A percentile compares a stretch with the other conserved stretches of the same genome.
Evolutionary conservation across 2,888 invertebrate species (phyloP).

Genomic region (Antheraea assamensis): DNA sequence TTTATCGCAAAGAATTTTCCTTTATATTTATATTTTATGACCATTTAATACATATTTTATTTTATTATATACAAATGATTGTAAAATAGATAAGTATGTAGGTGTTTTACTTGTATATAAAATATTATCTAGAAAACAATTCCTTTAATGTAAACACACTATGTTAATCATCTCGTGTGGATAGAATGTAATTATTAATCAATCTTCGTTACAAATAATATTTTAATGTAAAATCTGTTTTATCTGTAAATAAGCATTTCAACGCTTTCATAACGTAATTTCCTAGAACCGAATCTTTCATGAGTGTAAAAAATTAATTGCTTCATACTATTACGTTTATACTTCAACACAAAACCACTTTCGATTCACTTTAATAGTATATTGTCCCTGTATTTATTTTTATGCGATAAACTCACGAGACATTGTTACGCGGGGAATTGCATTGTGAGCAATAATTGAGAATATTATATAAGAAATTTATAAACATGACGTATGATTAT

Average conservation of each 20-base stretch:
- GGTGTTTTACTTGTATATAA: neutral
- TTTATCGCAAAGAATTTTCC: neutral
- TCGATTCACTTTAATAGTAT: neutral
- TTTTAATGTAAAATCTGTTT: neutral
- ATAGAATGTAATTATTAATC: neutral
- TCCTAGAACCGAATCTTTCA: conserved; percentile 17
- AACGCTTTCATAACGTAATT: neutral
- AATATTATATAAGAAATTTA: neutral
- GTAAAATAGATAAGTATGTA: neutral
- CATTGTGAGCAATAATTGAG: neutral
- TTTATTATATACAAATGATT: neutral
- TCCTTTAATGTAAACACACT: neutral
- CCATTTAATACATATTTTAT: neutral
- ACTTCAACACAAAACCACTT: neutral
- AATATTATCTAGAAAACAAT: neutral
- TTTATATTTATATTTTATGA: neutral
- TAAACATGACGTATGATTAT: too few species aligned
- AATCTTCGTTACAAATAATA: neutral
- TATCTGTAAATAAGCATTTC: neutral
- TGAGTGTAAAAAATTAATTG: conserved; percentile 21
- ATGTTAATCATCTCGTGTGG: neutral
- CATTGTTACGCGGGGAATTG: neutral
- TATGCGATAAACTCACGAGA: neutral
- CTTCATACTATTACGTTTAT: conserved; percentile 4
- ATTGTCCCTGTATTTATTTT: conserved; percentile 2